Base-by-base conservation (phyloP, 2,113 vertebrate species). In the Percina caprodes region DNA sequence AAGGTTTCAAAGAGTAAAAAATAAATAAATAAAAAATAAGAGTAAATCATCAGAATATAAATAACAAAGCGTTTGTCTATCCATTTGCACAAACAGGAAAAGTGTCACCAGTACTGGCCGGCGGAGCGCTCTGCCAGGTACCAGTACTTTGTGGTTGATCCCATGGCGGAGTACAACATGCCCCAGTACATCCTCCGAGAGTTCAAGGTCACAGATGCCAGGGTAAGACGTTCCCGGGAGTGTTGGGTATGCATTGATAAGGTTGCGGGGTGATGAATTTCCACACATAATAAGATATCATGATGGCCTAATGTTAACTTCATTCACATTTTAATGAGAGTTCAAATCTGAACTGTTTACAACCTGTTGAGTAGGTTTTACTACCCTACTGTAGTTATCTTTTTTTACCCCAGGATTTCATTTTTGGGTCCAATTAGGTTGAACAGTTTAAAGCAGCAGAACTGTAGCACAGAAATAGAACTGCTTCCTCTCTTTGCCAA, bases 101-200 rank as follows among this genome's bases (percentile, higher is more conserved):
- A 99, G 81, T 99, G 98, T 90, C 97, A 99, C 42, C 98, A 99
- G 90, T 99, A 99, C 92, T 99, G 98, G 98, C 98, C 98, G 0
- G 98, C 98, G 0, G 98, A 99, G 91, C 96, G 97, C 58, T 99
- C 98, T 0, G 97, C 98, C 39, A 95, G 98, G 45, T 99, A 99
- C 91, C 98, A 99, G 94, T 99, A 99, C 94, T 99, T 99, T 0
- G 98, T 99, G 7, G 98, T 99, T 76, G 98, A 99, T 63, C 98
- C 98, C 8, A 99, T 99, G 98, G 98, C 98, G 0, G 98, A 99
- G 60, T 99, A 99, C 93, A 99, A 99, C 95, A 99, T 99, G 98
- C 98, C 98, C 7, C 98, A 99, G 94, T 99, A 99, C 92, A 99
- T 99, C 92, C 96, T 99, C 2, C 91, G 98, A 6, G 98, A 99